Percentiles rank a stretch among this genome's conserved stretches.
phyloP scores from a whole-genome alignment of 2,797 vertebrate genomes.

The Simalia tracyae region DNA sequence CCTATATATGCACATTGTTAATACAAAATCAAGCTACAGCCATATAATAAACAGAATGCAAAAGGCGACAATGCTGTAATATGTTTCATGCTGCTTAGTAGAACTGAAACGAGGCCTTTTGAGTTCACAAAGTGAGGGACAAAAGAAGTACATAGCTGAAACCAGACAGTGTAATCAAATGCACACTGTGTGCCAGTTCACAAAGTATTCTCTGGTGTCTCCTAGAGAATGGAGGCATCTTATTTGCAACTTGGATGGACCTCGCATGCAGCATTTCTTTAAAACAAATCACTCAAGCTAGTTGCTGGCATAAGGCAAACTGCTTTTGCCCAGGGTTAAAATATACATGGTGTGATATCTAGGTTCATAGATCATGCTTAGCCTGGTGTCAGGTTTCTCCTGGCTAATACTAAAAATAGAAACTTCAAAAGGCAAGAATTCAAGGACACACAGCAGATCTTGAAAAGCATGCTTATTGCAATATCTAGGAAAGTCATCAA shows the following conservation, averaged over 20 bases:
- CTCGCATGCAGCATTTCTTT: not conserved
- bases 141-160: not conserved
- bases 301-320: not conserved
- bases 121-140: not conserved
- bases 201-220: not conserved
- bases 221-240: not conserved
- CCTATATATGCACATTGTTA: not conserved
- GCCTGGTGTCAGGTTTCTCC: not conserved
- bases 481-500: too few species aligned
- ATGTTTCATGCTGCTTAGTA: not conserved
- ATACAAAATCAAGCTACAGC: not conserved
- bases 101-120: not conserved
- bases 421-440: not conserved
- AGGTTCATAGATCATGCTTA: too few species aligned
- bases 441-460: too few species aligned
- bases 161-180: not conserved
- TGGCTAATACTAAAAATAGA: not conserved
- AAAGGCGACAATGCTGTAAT: not conserved
- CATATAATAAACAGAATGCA: not conserved
- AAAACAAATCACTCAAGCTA: not conserved
- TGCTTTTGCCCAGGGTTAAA: not conserved
- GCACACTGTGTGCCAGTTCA: not conserved
- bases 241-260: not conserved
- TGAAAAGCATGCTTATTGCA: too few species aligned
- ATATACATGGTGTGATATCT: not conserved